phyloP scores from a whole-genome alignment of 2,888 invertebrate species.

The Dyspetes luteomarginatus region DNA sequence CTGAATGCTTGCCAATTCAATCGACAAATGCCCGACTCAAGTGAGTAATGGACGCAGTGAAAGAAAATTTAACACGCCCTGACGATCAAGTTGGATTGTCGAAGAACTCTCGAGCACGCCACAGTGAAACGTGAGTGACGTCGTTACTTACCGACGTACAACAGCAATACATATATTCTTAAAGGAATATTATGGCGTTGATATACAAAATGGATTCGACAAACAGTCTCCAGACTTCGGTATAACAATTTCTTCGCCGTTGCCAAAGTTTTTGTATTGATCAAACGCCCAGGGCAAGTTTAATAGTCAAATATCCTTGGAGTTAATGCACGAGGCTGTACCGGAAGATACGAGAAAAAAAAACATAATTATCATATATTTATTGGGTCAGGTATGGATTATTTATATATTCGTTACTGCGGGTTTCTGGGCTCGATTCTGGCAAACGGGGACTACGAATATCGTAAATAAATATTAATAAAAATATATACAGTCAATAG shows the following conservation, averaged over 20 bases:
- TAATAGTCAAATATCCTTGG: background rate
- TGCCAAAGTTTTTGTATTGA: slow-evolving; percentile 64
- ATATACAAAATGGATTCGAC: slow-evolving; percentile 21
- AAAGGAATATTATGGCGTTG: background rate
- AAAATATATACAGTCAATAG: no score
- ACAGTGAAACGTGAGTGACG: slow-evolving; percentile 53
- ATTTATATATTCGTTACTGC: slow-evolving; percentile 21
- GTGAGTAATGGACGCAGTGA: slow-evolving; percentile 23
- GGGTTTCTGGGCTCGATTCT: background rate
- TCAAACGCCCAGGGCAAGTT: slow-evolving; percentile 57
- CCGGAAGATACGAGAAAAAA: slow-evolving; percentile 36
- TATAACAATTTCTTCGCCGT: slow-evolving; percentile 45
- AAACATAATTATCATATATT: slow-evolving; percentile 24
- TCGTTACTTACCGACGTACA: slow-evolving; percentile 7
- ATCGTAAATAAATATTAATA: background rate
- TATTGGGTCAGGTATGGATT: slow-evolving; percentile 27
- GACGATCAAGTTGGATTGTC: slow-evolving; percentile 7
- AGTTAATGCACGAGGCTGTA: slow-evolving; percentile 44
- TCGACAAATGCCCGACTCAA: slow-evolving; percentile 15
- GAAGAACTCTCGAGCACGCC: slow-evolving; percentile 19
- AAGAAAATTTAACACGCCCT: slow-evolving; percentile 8
- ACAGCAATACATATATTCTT: background rate
- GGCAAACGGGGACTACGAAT: background rate
- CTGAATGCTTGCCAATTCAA: background rate
- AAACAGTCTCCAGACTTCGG: no score